Percentiles rank a stretch among this genome's conserved stretches.
phyloP scores from a whole-genome alignment of 2,113 vertebrate genomes.

The Mesembrinibis cayennensis region DNA sequence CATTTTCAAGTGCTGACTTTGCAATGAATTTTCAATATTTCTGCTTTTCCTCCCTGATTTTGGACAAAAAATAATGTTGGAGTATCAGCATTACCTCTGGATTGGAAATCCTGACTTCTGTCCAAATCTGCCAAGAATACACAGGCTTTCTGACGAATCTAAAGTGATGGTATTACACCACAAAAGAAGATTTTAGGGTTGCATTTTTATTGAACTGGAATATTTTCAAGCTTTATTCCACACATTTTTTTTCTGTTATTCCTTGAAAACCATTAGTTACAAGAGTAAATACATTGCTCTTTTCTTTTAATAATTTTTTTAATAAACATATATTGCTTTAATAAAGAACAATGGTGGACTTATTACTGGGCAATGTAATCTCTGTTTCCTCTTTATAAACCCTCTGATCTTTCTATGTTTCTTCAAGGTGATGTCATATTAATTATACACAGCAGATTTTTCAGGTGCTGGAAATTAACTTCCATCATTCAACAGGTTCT shows the following conservation, averaged over 20 bases:
- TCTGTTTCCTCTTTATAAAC: not conserved
- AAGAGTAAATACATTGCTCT: not conserved
- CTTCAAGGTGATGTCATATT: not conserved
- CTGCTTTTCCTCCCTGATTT: not conserved
- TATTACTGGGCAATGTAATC: not conserved
- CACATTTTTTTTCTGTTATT: not conserved
- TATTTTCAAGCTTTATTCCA: not conserved
- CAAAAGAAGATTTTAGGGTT: not conserved
- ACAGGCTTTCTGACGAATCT: not conserved
- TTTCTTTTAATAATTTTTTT: constrained; percentile 9
- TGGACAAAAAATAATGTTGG: not conserved
- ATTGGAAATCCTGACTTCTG: not conserved
- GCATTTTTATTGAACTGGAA: not conserved
- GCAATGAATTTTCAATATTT: not conserved
- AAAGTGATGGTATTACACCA: not conserved
- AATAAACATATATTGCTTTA: not conserved
- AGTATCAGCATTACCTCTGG: not conserved
- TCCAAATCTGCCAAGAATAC: not conserved
- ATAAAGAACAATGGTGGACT: constrained; percentile 5
- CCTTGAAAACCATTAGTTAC: not conserved
- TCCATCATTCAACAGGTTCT: not conserved
- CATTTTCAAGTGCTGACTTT: not conserved
- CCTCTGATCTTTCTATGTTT: not conserved
- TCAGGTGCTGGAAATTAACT: not conserved
- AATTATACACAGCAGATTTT: not conserved